Conservation (phyloP, 2,113 vertebrate species). For the Pygathrix nemaeus region DNA sequence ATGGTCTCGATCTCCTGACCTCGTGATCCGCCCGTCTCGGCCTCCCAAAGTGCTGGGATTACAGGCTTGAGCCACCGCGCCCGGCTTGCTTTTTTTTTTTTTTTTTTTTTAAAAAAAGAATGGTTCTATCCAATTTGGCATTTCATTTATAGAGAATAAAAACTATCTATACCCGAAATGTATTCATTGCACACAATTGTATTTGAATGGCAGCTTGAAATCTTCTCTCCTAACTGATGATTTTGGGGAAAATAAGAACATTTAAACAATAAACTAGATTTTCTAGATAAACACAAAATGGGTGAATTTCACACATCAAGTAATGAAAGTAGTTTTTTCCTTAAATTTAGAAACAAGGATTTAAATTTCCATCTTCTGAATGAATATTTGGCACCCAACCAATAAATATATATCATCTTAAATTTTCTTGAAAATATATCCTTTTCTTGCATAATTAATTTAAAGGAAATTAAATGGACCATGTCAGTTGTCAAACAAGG, state of each 20-base stretch:
- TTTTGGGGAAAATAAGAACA: background rate
- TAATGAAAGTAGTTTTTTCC: background rate
- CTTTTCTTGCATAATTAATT: background rate
- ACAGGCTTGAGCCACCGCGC: no score
- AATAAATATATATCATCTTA: background rate
- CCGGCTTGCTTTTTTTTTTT: background rate
- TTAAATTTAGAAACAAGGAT: background rate
- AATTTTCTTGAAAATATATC: background rate
- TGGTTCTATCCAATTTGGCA: background rate
- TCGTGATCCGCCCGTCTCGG: no score
- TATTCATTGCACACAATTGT: background rate
- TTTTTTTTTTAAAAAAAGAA: background rate
- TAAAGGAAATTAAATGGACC: background rate
- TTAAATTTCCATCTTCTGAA: background rate
- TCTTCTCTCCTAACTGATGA: background rate
- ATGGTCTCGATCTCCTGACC: no score
- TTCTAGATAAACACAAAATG: background rate
- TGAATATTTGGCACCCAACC: background rate
- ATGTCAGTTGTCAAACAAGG: background rate
- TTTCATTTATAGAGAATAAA: background rate
- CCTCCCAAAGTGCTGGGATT: no score
- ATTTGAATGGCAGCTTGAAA: background rate
- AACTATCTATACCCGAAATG: background rate
- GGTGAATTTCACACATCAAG: background rate
- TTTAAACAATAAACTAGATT: background rate